Conservation (phyloP, 2,797 vertebrate species). For the Rhinella marina region DNA sequence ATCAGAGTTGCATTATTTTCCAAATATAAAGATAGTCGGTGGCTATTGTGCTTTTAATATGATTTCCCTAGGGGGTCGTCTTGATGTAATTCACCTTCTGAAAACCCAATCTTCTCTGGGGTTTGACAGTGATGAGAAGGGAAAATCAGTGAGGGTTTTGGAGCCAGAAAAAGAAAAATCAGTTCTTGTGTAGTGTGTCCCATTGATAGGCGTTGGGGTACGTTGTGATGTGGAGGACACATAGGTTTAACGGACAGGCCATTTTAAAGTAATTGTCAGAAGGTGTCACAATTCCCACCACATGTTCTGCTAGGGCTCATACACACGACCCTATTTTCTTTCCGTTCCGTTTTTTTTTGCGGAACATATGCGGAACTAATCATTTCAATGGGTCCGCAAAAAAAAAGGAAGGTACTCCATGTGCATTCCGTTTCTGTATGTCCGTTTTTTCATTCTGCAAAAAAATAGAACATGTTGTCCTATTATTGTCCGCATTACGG, state of each 20-base stretch:
- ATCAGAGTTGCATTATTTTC: not conserved
- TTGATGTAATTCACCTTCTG: conserved; percentile 52
- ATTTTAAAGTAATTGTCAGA: conserved; percentile 62
- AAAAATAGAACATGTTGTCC: no score
- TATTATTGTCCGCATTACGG: no score
- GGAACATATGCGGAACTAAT: no score
- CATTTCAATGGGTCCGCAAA: no score
- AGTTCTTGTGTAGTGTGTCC: conserved; percentile 58
- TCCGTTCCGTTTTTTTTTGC: no score
- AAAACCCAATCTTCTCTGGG: conserved; percentile 59
- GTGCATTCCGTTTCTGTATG: no score
- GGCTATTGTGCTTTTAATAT: conserved; percentile 28
- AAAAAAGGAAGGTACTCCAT: no score
- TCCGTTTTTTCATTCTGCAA: no score
- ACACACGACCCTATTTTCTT: no score
- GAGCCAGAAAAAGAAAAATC: conserved; percentile 49
- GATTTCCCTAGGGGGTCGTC: conserved; percentile 43
- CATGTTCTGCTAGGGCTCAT: no score
- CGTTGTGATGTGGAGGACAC: conserved; percentile 59
- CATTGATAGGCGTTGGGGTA: conserved; percentile 64
- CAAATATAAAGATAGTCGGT: conserved; percentile 15
- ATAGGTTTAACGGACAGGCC: conserved; percentile 63
- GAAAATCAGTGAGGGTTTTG: conserved; percentile 60
- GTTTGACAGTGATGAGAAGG: conserved; percentile 57
- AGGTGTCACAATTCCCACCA: conserved; percentile 54